phyloP scores from a whole-genome alignment of 1,140 invertebrate genomes.

The Euura saliciscinereae region DNA sequence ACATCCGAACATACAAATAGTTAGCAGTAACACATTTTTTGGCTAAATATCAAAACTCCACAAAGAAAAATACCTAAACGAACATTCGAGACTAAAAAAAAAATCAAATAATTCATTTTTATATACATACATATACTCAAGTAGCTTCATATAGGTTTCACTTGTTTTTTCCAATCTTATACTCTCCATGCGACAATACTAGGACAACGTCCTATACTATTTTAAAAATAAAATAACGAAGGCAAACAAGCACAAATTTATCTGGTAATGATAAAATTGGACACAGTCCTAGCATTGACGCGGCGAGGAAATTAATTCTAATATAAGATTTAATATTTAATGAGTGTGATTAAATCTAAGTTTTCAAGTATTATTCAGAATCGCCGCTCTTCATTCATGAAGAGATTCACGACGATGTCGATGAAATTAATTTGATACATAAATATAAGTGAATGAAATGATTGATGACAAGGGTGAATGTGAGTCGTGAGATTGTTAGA shows the following conservation, averaged over 20 bases:
- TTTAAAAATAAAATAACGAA: too few species aligned
- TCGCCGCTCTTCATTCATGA: not conserved
- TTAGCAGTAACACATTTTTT: slow-evolving; percentile 26
- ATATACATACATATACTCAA: not conserved
- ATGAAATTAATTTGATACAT: not conserved
- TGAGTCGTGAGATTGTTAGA: slow-evolving; percentile 31
- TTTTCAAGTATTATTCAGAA: not conserved
- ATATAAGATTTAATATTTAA: not conserved
- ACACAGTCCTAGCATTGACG: not conserved
- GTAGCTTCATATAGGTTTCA: not conserved
- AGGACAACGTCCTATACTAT: not conserved
- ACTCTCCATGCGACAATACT: not conserved
- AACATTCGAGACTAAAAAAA: too few species aligned
- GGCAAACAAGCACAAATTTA: too few species aligned
- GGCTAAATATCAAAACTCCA: slow-evolving; percentile 8
- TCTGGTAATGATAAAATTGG: too few species aligned
- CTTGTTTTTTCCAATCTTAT: not conserved
- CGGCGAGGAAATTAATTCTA: not conserved
- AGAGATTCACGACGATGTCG: not conserved
- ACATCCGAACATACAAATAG: slow-evolving; percentile 58
- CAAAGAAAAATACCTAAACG: too few species aligned
- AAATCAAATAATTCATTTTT: too few species aligned
- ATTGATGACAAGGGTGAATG: slow-evolving; percentile 45
- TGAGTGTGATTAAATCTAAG: slow-evolving; percentile 12
- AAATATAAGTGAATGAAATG: slow-evolving; percentile 26